Conservation (phyloP, 2,797 vertebrate genomes). For the Sarcoramphus papa region DNA sequence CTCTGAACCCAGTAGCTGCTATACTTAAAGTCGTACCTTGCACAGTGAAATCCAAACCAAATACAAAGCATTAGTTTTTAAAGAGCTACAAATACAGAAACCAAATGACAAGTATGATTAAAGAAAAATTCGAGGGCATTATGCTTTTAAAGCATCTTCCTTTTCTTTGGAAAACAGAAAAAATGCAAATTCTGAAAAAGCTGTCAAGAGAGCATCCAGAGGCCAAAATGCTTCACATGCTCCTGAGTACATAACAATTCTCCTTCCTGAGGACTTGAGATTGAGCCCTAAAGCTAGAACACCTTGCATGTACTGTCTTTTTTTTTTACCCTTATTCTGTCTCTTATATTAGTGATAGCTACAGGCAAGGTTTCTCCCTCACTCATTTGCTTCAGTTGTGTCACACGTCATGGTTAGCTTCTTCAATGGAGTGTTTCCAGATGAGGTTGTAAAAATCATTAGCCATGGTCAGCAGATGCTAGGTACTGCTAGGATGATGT, state of each 20-base stretch:
- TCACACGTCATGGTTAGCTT: background rate
- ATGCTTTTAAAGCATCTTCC: background rate
- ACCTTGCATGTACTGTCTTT: background rate
- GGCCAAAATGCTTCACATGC: background rate
- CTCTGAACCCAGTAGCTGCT: background rate
- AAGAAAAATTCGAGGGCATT: background rate
- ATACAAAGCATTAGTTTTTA: background rate
- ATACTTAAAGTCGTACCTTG: background rate
- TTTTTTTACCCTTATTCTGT: background rate
- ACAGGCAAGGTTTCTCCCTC: background rate
- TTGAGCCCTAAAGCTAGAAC: background rate
- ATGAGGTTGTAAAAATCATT: conserved; percentile 59
- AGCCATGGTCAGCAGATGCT: conserved; percentile 8
- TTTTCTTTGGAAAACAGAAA: background rate
- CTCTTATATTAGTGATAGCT: background rate
- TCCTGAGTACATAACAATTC: background rate
- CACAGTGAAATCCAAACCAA: background rate
- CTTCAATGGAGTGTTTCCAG: conserved; percentile 48
- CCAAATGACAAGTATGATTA: background rate
- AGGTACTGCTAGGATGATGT: conserved; percentile 8
- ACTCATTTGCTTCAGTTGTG: background rate
- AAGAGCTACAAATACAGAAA: background rate
- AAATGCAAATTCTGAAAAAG: background rate
- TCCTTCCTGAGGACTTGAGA: background rate
- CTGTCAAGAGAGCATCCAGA: background rate